Conservation (phyloP, 2,888 invertebrate species). For the Drosophila mettleri region DNA sequence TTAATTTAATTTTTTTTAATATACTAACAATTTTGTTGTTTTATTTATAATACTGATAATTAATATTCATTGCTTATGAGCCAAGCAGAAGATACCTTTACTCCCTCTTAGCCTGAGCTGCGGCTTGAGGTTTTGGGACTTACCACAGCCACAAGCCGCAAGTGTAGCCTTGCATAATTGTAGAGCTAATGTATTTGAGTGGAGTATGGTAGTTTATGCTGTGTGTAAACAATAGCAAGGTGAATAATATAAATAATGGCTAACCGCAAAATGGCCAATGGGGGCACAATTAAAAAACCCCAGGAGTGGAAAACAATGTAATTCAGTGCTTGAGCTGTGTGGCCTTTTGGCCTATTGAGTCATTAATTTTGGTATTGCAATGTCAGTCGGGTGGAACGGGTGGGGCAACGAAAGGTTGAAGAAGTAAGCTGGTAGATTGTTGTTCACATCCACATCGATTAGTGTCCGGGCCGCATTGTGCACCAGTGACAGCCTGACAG, state of each 20-base stretch:
- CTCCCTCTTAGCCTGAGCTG: too few species aligned
- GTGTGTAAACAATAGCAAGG: slow-evolving; percentile 23
- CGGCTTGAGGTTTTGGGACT: neutral
- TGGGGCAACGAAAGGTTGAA: neutral
- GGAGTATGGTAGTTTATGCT: neutral
- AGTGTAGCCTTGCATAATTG: slow-evolving; percentile 24
- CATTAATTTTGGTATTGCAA: slow-evolving; percentile 68
- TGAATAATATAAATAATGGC: slow-evolving; percentile 58
- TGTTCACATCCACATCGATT: slow-evolving; percentile 66
- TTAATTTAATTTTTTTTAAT: too few species aligned
- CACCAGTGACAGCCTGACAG: slow-evolving; percentile 71
- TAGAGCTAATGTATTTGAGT: neutral
- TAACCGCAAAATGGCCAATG: slow-evolving; percentile 58
- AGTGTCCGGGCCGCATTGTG: slow-evolving; percentile 66
- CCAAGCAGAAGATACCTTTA: neutral
- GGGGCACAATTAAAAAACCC: slow-evolving; percentile 69
- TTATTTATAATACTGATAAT: too few species aligned
- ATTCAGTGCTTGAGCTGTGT: slow-evolving; percentile 30
- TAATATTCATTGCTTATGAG: neutral
- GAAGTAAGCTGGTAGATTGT: slow-evolving; percentile 49
- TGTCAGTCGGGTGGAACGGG: slow-evolving; percentile 26
- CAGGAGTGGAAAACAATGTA: slow-evolving; percentile 42
- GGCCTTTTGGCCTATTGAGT: slow-evolving; percentile 60
- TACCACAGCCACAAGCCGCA: slow-evolving; percentile 29
- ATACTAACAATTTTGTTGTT: too few species aligned